Percentiles rank a stretch among this genome's conserved stretches.
Evolutionary conservation across 2,113 vertebrate species (phyloP).

Genomic region (Mionectes macconnelli): DNA sequence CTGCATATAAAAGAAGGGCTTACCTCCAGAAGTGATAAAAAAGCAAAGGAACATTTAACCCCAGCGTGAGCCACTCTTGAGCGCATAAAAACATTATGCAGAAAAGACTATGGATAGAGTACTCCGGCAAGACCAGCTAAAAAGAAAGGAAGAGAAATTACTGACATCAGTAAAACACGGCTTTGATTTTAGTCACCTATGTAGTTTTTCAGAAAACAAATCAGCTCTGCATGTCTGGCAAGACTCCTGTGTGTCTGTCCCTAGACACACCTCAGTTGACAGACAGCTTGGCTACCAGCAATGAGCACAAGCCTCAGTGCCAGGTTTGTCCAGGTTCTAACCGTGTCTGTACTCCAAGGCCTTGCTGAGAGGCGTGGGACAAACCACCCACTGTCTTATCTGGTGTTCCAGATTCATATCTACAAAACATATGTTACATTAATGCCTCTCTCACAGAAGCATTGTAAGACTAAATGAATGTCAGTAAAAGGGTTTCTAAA

Average conservation of each 20-base stretch:
- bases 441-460: background rate
- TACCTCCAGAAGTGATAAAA: conserved; percentile 99
- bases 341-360: background rate
- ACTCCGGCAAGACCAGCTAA: conserved; percentile 94
- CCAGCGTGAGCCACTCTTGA: conserved; percentile 96
- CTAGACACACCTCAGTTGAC: background rate
- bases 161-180: background rate
- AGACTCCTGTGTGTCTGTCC: background rate
- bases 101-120: conserved; percentile 96
- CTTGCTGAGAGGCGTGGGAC: background rate
- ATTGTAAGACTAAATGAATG: background rate
- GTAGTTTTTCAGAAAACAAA: background rate
- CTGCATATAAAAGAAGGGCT: conserved; percentile 12
- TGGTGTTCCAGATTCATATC: background rate
- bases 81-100: conserved; percentile 98
- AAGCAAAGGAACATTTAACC: conserved; percentile 91
- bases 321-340: background rate
- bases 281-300: background rate
- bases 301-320: background rate
- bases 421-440: background rate
- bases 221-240: background rate
- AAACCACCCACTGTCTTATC: background rate
- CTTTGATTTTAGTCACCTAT: background rate
- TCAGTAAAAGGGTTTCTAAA: background rate
- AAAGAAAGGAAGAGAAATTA: conserved; percentile 31